Evolutionary conservation across 53 echinoderm and acorn worm species (phyloP).

Genomic region (Echinarachnius parma): DNA sequence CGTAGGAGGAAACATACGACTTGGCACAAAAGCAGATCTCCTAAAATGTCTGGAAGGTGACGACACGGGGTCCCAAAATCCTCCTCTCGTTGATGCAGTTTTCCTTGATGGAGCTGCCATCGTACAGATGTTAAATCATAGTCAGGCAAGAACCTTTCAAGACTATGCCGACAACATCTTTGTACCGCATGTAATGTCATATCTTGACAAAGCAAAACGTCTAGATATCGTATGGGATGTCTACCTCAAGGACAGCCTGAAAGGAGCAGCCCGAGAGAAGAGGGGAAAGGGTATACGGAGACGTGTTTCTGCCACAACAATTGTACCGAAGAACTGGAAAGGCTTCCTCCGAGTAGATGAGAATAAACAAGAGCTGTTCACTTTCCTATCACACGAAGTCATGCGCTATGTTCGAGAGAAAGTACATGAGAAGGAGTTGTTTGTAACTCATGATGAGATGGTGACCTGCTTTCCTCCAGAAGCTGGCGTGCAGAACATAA

Average conservation of each 20-base stretch:
- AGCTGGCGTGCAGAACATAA: no score
- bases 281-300: constrained; percentile 39
- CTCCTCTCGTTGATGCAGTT: constrained; percentile 21
- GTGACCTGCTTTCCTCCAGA: no score
- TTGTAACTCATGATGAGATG: no score
- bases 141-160: constrained; percentile 4
- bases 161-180: constrained; percentile 30
- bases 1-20: constrained; percentile 12
- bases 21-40: constrained; percentile 43
- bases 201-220: constrained; percentile 19
- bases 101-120: constrained; percentile 43
- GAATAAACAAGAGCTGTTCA: constrained; percentile 42
- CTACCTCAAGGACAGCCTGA: constrained; percentile 46
- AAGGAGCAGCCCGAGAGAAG: constrained; percentile 26
- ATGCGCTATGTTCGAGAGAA: no score
- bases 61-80: background rate
- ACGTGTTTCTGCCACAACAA: constrained; percentile 8
- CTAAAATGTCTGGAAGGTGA: constrained; percentile 31
- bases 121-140: constrained; percentile 32
- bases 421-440: no score
- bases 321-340: constrained; percentile 45
- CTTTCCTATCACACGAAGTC: background rate
- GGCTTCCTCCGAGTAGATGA: constrained; percentile 53
- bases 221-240: constrained; percentile 57
- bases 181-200: constrained; percentile 20